Evolutionary conservation across 2,888 invertebrate genomes (phyloP), one percentile per base, ranked within the genome.

Genomic region (Acleris literana): DNA sequence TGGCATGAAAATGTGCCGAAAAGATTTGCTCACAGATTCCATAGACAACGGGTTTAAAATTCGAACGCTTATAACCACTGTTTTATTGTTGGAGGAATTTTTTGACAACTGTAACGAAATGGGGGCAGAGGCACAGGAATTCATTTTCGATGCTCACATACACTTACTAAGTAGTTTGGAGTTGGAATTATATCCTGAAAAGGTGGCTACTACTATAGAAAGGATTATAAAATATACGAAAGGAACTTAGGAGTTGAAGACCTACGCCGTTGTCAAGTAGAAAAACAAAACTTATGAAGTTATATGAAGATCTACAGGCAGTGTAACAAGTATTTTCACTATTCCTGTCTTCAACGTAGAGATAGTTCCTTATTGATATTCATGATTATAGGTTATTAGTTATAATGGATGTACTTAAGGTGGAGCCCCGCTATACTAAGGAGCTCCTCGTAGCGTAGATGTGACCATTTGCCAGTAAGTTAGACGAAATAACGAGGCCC

Each of bases 241-340:
- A 69, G 84, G 93, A 55, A 79, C 76, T n/a, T 87, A 94, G 63
- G 92, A 88, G 55, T 86, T 93, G 5, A 94, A 94, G 70, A 93
- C 93, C 33, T 68, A 90, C 93, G 16, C 94, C 93, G 51, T 75
- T 96, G 64, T 80, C 93, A 13, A 81, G 93, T 68, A 94, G 94
- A 55, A 95, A 94, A 73, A 95, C 95, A 70, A 96, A 94, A 79
- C 97, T 97, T 0, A 97, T 98, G 71, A 95, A 96, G 75, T 84
- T 97, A 58, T 96, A 97, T 83, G 98, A 98, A 0, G 95, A 96
- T 76, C 94, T 98, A 70, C 96, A 97, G 75, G 95, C 95, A 84
- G 95, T 97, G 94, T 97, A 25, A 25, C 25, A 94, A 94, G 97
- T 95, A 81, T 85, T 25, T 13, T 29, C 20, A n/a, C 18, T 46